phyloP scores from a whole-genome alignment of 2,888 invertebrate species.

The Heliconius sara region DNA sequence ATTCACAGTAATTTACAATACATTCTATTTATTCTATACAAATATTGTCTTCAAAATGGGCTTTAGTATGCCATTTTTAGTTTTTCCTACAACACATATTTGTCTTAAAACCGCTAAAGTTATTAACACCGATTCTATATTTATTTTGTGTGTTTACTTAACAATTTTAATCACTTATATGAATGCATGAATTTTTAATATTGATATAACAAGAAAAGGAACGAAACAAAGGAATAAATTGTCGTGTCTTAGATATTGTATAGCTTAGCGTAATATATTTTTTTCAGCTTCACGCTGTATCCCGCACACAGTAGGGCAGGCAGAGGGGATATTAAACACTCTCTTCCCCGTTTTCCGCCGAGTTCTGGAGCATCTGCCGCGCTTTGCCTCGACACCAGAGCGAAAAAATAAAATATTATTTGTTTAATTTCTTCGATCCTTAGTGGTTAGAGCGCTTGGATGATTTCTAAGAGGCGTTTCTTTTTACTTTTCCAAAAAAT shows the following conservation, averaged over 20 bases:
- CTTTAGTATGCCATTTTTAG: background rate
- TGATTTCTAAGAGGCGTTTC: no score
- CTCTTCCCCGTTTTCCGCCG: background rate
- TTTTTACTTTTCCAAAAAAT: no score
- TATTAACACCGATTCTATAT: constrained; percentile 7
- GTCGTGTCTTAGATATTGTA: background rate
- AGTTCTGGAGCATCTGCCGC: background rate
- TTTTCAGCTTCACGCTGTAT: background rate
- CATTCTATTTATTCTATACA: background rate
- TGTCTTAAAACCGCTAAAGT: constrained; percentile 1
- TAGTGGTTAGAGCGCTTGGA: no score
- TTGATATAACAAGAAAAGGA: background rate
- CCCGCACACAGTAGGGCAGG: background rate
- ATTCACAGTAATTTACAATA: background rate
- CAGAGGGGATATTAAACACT: background rate
- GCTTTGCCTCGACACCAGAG: no score
- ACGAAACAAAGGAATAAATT: background rate
- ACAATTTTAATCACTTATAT: background rate
- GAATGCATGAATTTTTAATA: background rate
- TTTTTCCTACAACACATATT: constrained; percentile 13
- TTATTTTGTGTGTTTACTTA: constrained; percentile 3
- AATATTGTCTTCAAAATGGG: constrained; percentile 17
- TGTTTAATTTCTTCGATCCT: no score
- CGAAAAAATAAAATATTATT: no score
- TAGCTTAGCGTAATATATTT: background rate